Percentiles rank a stretch among this genome's conserved stretches.
Conservation (phyloP, 1,140 invertebrate species). For the Bombyx mandarina region DNA sequence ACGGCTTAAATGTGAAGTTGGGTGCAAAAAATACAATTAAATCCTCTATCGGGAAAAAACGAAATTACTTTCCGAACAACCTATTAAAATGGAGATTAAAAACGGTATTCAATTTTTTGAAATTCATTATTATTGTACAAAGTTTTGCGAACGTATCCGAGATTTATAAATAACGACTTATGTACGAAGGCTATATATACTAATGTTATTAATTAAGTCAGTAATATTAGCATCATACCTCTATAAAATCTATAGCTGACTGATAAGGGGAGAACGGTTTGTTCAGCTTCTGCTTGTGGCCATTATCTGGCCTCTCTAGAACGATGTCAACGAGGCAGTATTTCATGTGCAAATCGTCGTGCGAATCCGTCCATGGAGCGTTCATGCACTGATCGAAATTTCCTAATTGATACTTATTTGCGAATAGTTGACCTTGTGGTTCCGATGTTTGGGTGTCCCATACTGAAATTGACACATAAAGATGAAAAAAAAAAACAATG, state of each 20-base stretch:
- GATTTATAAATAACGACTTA: no score
- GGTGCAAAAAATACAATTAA: no score
- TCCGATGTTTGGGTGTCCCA: conserved; percentile 75
- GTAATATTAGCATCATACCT: conserved; percentile 46
- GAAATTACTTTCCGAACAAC: no score
- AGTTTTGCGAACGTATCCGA: no score
- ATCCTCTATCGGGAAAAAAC: no score
- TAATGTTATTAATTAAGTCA: no score
- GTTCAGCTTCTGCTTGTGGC: conserved; percentile 34
- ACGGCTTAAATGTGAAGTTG: no score
- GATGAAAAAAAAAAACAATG: not conserved
- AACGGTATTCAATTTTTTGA: no score
- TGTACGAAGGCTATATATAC: no score
- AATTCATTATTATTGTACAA: no score
- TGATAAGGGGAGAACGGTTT: conserved; percentile 58
- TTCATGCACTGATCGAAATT: conserved; percentile 76
- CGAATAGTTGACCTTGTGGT: conserved; percentile 71
- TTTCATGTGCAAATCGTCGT: conserved; percentile 65
- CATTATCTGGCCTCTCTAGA: conserved; percentile 45
- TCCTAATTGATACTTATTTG: conserved; percentile 73
- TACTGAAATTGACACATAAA: conserved; percentile 38
- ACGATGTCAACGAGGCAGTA: conserved; percentile 71
- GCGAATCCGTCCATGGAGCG: conserved; percentile 44
- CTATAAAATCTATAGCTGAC: conserved; percentile 67
- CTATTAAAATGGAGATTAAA: no score